Evolutionary conservation across 2,888 invertebrate species (phyloP).

Genomic region (Eupithecia abbreviata): DNA sequence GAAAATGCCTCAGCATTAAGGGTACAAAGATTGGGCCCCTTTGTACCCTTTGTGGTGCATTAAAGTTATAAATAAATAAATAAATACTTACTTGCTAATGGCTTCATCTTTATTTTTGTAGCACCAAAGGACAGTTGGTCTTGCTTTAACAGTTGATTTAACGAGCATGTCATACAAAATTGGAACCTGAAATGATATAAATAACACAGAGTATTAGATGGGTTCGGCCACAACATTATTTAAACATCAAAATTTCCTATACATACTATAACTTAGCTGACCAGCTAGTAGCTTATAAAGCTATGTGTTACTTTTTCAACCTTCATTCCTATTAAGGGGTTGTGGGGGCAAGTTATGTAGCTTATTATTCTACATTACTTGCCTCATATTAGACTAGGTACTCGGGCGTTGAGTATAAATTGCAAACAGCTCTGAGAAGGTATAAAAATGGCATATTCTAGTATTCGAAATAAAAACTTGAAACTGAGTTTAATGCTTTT

Average conservation of each 20-base stretch:
- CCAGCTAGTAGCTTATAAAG: too few relatives aligned
- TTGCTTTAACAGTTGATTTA: constrained; percentile 95
- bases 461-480: not conserved
- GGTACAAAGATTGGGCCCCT: too few relatives aligned
- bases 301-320: too few relatives aligned
- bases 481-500: not conserved
- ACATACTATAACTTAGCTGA: not conserved
- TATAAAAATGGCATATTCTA: too few relatives aligned
- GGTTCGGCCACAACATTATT: not conserved
- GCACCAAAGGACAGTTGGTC: constrained; percentile 98
- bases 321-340: too few relatives aligned
- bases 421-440: not conserved
- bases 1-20: too few relatives aligned
- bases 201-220: not conserved
- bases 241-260: not conserved
- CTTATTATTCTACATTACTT: too few relatives aligned
- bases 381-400: too few relatives aligned
- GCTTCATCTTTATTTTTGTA: constrained; percentile 97
- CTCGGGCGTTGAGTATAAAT: too few relatives aligned
- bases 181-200: constrained; percentile 87
- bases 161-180: constrained; percentile 98
- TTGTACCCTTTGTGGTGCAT: too few relatives aligned
- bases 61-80: not conserved
- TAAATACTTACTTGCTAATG: constrained; percentile 88
- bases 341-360: too few relatives aligned